phyloP scores from a whole-genome alignment of 1,140 invertebrate species.

The Caerostris extrusa region DNA sequence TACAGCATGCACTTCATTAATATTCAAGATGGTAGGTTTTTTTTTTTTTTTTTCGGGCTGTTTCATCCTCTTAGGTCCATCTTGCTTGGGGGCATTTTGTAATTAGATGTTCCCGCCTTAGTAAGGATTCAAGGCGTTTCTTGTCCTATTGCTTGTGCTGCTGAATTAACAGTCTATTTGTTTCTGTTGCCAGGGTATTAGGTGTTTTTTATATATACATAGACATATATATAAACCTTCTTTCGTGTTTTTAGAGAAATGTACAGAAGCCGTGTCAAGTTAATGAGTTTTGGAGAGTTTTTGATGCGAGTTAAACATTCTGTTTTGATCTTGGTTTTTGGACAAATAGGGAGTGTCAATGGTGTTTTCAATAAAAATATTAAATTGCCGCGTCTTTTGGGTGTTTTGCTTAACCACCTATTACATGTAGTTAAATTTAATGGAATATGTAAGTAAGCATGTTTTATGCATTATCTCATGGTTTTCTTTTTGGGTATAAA shows the following conservation, averaged over 20 bases:
- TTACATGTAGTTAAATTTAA: too few relatives aligned
- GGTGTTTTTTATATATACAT: background rate
- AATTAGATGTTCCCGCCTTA: conserved; percentile 60
- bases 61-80: background rate
- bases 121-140: conserved; percentile 5
- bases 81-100: background rate
- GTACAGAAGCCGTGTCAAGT: conserved; percentile 6
- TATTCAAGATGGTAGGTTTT: conserved; percentile 53
- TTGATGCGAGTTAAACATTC: too few relatives aligned
- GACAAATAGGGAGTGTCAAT: too few relatives aligned
- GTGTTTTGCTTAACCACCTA: too few relatives aligned
- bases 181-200: background rate
- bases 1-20: conserved; percentile 40
- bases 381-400: too few relatives aligned
- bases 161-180: conserved; percentile 30
- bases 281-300: background rate
- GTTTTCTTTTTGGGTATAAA: too few relatives aligned
- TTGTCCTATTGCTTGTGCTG: conserved; percentile 14
- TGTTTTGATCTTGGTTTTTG: too few relatives aligned
- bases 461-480: too few relatives aligned
- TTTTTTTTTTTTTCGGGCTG: background rate
- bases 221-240: background rate
- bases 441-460: too few relatives aligned
- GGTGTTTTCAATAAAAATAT: too few relatives aligned
- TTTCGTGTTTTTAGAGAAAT: background rate